phyloP scores from a whole-genome alignment of 2,888 invertebrate genomes.

The Nymphalis c-album region DNA sequence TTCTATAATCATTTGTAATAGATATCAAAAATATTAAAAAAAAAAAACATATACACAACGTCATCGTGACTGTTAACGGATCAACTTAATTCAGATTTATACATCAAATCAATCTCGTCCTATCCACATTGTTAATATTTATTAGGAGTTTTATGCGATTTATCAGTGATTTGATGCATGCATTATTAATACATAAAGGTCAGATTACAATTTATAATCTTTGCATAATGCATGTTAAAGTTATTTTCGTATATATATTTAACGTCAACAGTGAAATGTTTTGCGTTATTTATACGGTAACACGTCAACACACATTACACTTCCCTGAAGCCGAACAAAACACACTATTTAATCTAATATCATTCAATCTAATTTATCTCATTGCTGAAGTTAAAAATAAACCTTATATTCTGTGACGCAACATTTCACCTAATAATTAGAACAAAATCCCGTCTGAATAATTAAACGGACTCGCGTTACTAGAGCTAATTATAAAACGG shows the following conservation, averaged over 20 bases:
- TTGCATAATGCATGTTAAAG: neutral
- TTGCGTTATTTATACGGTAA: constrained; percentile 11
- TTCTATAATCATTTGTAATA: constrained; percentile 10
- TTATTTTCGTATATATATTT: constrained; percentile 9
- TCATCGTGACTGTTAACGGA: constrained; percentile 14
- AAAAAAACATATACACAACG: neutral
- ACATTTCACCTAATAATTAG: constrained; percentile 6
- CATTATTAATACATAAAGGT: constrained; percentile 12
- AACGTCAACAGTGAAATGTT: constrained; percentile 26
- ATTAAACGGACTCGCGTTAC: neutral
- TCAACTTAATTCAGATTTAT: neutral
- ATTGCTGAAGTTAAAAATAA: constrained; percentile 10
- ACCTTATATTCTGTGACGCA: constrained; percentile 13
- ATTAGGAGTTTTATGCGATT: neutral
- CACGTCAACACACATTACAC: constrained; percentile 23
- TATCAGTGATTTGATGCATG: neutral
- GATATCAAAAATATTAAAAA: constrained; percentile 3
- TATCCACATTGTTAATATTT: constrained; percentile 12
- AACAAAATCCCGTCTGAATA: constrained; percentile 12
- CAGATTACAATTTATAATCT: constrained; percentile 10
- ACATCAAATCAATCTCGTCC: neutral
- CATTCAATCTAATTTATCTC: constrained; percentile 31
- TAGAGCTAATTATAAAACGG: constrained; percentile 22
- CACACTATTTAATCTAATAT: constrained; percentile 34
- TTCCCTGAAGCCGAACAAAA: constrained; percentile 34